These are phyloP conservation scores for Talpa occidentalis DNA, from an alignment of 2,113 vertebrate species.

Conservation along the genomic window DNA sequence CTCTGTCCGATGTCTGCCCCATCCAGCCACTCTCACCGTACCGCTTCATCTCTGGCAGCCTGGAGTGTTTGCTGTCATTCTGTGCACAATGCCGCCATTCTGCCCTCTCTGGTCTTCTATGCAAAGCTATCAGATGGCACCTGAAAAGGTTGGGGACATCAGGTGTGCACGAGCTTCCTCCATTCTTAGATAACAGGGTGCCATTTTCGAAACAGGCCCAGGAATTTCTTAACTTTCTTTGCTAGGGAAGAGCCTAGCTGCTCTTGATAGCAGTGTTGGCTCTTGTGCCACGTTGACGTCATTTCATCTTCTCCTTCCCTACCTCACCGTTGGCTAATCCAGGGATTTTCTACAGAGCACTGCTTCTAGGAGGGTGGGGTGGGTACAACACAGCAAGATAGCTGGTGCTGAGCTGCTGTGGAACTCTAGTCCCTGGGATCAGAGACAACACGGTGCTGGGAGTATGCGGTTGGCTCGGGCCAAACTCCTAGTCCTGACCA, in stretches of 20 bases:
- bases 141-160: not conserved
- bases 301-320: not conserved
- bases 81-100: not conserved
- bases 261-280: not conserved
- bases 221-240: not conserved
- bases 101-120: not conserved
- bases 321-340: not conserved
- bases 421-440: not conserved
- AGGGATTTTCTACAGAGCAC: not conserved
- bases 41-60: slow-evolving; percentile 24
- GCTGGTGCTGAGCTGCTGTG: not conserved
- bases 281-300: not conserved
- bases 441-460: not conserved
- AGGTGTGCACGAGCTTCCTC: not conserved
- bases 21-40: not conserved
- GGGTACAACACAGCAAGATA: not conserved
- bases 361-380: not conserved
- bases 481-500: not conserved
- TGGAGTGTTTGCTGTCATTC: slow-evolving; percentile 4
- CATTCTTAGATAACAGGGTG: not conserved
- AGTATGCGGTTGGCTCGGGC: not conserved
- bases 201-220: not conserved
- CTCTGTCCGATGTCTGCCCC: not conserved
- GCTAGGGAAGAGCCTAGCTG: not conserved
- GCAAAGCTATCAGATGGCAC: not conserved